These are phyloP conservation scores for Choristoneura rosaceana DNA, from an alignment of 2,888 invertebrate genomes.

Conservation along the genomic window DNA sequence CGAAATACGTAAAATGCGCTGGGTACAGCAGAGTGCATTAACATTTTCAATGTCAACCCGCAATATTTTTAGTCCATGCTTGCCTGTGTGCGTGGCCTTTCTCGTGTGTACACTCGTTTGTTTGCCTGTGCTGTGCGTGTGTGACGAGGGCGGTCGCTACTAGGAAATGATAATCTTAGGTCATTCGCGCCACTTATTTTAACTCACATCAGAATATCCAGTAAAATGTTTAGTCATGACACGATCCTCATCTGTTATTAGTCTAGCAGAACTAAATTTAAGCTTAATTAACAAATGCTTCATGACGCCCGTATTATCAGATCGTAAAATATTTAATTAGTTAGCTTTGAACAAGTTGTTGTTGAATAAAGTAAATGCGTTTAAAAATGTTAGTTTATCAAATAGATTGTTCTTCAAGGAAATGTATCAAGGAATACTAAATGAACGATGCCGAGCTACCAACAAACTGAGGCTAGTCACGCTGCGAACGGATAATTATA, in stretches of 20 bases:
- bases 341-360: conserved; percentile 16
- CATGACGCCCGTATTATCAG: conserved; percentile 22
- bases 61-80: conserved; percentile 82
- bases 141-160: conserved; percentile 57
- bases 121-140: conserved; percentile 52
- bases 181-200: conserved; percentile 65
- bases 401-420: conserved; percentile 1
- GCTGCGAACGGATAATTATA: conserved; percentile 31
- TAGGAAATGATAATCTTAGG: conserved; percentile 73
- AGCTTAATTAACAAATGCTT: conserved; percentile 34
- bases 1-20: conserved; percentile 74
- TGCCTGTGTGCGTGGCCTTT: conserved; percentile 74
- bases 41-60: conserved; percentile 84
- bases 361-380: conserved; percentile 4
- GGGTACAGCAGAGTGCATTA: conserved; percentile 77
- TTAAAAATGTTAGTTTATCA: conserved; percentile 7
- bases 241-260: conserved; percentile 34
- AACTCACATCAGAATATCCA: conserved; percentile 48
- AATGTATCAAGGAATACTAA: conserved; percentile 14
- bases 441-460: conserved; percentile 14
- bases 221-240: conserved; percentile 46
- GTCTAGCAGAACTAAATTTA: conserved; percentile 22
- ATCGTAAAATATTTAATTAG: conserved; percentile 33
- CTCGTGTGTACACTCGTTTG: conserved; percentile 56
- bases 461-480: conserved; percentile 19